phyloP scores from a whole-genome alignment of 92 coral and sea anemone genomes.

The Parazoanthus atlanticus region DNA sequence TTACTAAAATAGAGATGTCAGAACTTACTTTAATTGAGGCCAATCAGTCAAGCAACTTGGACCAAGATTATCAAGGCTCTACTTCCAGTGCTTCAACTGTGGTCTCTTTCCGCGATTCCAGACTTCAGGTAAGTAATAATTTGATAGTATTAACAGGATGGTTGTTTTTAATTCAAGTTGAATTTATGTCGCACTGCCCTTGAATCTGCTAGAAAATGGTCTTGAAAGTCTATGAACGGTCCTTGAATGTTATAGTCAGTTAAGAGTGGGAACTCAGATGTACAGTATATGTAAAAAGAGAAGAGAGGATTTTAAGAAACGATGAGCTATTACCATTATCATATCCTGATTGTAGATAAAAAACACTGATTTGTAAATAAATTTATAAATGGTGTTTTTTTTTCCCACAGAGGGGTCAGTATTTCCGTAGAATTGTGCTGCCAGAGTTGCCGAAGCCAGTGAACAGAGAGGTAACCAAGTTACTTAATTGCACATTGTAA shows the following conservation, averaged over 20 bases:
- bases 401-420: conserved; percentile 15
- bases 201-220: not conserved
- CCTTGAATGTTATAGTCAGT: not conserved
- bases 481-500: conserved; percentile 12
- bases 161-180: not conserved
- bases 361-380: not conserved
- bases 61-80: not conserved
- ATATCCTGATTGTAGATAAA: not conserved
- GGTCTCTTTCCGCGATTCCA: not conserved
- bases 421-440: conserved; percentile 12
- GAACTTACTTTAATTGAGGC: not conserved
- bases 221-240: not conserved
- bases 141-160: not conserved
- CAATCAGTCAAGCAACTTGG: not conserved
- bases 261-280: not conserved
- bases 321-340: not conserved
- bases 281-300: not conserved
- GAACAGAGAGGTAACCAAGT: conserved; percentile 7
- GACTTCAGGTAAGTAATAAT: conserved; percentile 1
- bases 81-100: not conserved
- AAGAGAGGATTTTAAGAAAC: not conserved
- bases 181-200: not conserved
- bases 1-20: not conserved
- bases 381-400: not conserved
- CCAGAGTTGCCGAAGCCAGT: conserved; percentile 21